Percentiles rank a stretch among this genome's conserved stretches.
Conservation (phyloP, 2,888 invertebrate species). For the Microctonus brassicae region DNA sequence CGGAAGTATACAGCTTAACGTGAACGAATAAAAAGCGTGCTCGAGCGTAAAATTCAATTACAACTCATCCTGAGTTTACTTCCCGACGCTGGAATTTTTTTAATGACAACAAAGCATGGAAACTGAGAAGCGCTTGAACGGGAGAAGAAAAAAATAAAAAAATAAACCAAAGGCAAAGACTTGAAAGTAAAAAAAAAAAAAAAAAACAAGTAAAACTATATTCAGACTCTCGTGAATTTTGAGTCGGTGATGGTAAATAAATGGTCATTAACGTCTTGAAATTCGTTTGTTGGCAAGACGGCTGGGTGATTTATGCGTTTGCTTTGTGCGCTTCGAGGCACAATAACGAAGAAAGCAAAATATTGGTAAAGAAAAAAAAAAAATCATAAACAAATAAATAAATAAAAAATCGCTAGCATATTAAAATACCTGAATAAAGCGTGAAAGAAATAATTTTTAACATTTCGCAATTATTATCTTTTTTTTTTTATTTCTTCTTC, state of each 20-base stretch:
- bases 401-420: background rate
- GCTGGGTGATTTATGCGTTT: conserved; percentile 5
- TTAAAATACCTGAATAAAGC: background rate
- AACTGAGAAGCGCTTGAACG: background rate
- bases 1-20: background rate
- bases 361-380: background rate
- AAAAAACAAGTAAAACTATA: background rate
- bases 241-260: conserved; percentile 2
- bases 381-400: background rate
- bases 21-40: conserved; percentile 21
- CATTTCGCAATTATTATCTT: background rate
- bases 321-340: background rate
- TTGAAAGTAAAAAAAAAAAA: background rate
- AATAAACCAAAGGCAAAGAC: background rate
- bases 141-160: background rate
- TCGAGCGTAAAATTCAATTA: conserved; percentile 44
- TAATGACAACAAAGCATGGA: background rate
- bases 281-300: conserved; percentile 4
- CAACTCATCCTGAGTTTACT: conserved; percentile 24
- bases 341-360: background rate
- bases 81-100: background rate
- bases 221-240: background rate
- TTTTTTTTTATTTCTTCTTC: background rate
- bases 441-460: background rate
- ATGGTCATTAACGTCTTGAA: conserved; percentile 16